phyloP scores from a whole-genome alignment of 53 echinoderm and acorn worm genomes.

The Paelopatides confundens region DNA sequence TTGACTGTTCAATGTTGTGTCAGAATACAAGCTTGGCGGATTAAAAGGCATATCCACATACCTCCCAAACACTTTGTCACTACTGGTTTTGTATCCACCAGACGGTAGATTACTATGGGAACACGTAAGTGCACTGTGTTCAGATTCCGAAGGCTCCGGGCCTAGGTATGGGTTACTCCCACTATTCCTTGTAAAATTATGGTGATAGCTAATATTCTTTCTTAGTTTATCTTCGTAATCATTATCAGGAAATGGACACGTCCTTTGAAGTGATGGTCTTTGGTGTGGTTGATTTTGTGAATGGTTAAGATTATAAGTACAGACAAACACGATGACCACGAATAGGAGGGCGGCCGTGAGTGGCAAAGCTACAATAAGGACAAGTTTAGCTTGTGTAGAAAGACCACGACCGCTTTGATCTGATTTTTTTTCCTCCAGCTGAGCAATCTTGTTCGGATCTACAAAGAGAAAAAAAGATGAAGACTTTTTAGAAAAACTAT shows the following conservation, averaged over 20 bases:
- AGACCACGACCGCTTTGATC: slow-evolving; percentile 29
- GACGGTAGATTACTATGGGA: slow-evolving; percentile 28
- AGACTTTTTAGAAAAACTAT: too few species aligned
- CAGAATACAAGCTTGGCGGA: slow-evolving; percentile 43
- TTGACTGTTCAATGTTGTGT: slow-evolving; percentile 40
- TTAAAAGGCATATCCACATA: slow-evolving; percentile 43
- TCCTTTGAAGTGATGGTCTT: background rate
- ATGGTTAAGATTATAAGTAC: slow-evolving; percentile 73
- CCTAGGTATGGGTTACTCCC: slow-evolving; percentile 39
- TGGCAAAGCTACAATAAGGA: slow-evolving; percentile 79
- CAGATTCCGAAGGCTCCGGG: slow-evolving; percentile 67
- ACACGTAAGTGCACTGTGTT: slow-evolving; percentile 59
- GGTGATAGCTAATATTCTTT: slow-evolving; percentile 32
- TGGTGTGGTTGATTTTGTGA: slow-evolving; percentile 36
- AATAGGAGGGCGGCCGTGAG: slow-evolving; percentile 74
- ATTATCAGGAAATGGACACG: slow-evolving; percentile 19
- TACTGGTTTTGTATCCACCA: slow-evolving; percentile 32
- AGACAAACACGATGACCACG: slow-evolving; percentile 67
- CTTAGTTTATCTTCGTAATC: slow-evolving; percentile 35
- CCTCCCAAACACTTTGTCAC: slow-evolving; percentile 42
- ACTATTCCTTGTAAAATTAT: slow-evolving; percentile 46
- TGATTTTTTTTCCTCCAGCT: slow-evolving; percentile 28
- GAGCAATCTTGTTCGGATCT: background rate
- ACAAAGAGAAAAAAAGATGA: background rate
- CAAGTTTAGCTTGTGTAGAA: slow-evolving; percentile 60